These are phyloP conservation scores for Heteractis magnifica DNA, from an alignment of 92 coral and sea anemone species.

Conservation along the genomic window DNA sequence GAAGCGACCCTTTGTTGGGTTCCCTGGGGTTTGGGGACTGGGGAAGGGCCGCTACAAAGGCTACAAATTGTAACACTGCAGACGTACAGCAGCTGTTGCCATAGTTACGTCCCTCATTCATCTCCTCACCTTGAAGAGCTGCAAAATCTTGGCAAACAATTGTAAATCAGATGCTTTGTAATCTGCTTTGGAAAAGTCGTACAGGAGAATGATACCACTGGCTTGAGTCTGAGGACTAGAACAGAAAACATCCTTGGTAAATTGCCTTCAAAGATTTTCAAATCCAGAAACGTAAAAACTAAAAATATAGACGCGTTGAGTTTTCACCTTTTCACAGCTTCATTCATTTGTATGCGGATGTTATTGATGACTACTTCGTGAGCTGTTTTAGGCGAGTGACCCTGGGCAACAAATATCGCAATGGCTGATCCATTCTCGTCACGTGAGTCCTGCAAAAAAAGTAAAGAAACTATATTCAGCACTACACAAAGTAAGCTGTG, in stretches of 20 bases:
- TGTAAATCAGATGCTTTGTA: constrained; percentile 11
- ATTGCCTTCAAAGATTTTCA: too few species aligned
- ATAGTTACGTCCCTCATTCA: too few species aligned
- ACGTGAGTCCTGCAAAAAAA: background rate
- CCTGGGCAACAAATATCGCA: background rate
- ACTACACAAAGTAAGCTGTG: background rate
- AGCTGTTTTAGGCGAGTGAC: background rate
- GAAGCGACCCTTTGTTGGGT: too few species aligned
- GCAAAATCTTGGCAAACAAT: background rate
- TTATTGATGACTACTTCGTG: background rate
- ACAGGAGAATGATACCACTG: background rate
- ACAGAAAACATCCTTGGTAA: background rate
- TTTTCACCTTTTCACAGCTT: constrained; percentile 1
- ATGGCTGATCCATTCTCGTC: background rate
- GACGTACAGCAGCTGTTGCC: too few species aligned
- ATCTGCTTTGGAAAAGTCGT: background rate
- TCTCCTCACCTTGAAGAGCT: constrained; percentile 1
- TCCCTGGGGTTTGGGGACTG: too few species aligned
- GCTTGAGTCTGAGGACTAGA: background rate
- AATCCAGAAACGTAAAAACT: too few species aligned
- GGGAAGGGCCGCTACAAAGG: too few species aligned
- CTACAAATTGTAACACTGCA: too few species aligned
- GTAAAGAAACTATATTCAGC: background rate
- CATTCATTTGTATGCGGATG: background rate
- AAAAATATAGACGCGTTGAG: background rate